Base-by-base conservation (phyloP, 2,797 vertebrate species). In the Silurus aristotelis region DNA sequence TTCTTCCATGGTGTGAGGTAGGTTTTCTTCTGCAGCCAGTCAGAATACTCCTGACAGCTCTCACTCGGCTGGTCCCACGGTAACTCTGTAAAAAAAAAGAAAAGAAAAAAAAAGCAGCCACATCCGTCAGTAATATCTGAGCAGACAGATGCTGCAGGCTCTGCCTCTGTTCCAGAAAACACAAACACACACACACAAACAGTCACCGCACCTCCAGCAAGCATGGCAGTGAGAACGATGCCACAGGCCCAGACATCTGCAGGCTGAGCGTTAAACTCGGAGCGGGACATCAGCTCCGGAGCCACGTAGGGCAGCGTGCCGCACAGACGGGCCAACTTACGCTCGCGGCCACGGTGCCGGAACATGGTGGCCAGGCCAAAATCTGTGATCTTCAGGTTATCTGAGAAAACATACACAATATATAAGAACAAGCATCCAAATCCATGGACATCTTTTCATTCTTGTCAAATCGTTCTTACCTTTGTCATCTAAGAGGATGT, bases 1-100 rank as follows among this genome's bases (percentile, higher is more conserved):
- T 99, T 99, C 89, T 97, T 99, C 98, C 98, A 99, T 3, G 98
- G 98, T 3, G 96, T 90, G 27, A 99, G 92, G 90, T 97, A 99
- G 0, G 95, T 96, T 91, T 98, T 99, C 91, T 94, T 96, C 89
- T 98, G 96, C 84, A 97, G 96, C 98, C 98, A 99, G 87, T 99
- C 98, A 2, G 95, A 94, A 90, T 97, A 99, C 48, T 99, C 98
- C 89, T 98, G 98, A 91, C 98, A 99, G 91, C 92, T 96, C 67
- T 98, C 96, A 27, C 93, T 96, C 61, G 98, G 98, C 90, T 99
- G 97, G 92, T 99, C 98, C 98, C 98, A 99, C 0, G 98, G 98
- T 89, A 99, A 91, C 92, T 99, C 98, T 99, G 91, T 85, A 8
- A 52, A 52, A 52, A 48, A 52, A 52, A 52, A 52, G 2, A 10